Percentiles rank a stretch among this genome's conserved stretches.
Evolutionary conservation across 2,113 vertebrate genomes (phyloP).

Genomic region (Upupa epops): DNA sequence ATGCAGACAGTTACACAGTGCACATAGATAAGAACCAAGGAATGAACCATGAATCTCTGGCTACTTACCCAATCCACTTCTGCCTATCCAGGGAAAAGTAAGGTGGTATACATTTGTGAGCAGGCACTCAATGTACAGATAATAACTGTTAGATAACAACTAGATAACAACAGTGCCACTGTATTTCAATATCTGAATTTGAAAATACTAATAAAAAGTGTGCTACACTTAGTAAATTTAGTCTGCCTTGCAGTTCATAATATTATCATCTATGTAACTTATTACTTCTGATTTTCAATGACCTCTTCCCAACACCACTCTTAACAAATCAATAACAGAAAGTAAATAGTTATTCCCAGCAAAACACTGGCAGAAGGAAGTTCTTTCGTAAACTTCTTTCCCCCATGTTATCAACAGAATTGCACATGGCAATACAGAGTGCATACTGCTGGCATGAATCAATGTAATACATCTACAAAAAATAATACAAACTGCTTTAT

Average conservation of each 20-base stretch:
- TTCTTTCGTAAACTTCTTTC: not conserved
- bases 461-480: not conserved
- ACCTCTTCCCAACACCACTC: not conserved
- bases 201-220: not conserved
- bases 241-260: not conserved
- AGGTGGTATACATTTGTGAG: not conserved
- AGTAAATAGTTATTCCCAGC: not conserved
- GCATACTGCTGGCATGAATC: not conserved
- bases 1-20: not conserved
- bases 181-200: not conserved
- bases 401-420: not conserved
- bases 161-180: not conserved
- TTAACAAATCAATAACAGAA: not conserved
- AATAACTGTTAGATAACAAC: not conserved
- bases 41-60: not conserved
- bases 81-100: not conserved
- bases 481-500: not conserved
- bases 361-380: not conserved
- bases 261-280: not conserved
- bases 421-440: not conserved
- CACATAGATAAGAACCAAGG: not conserved
- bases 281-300: not conserved
- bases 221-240: not conserved
- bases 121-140: not conserved
- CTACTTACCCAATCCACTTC: not conserved